A percentile compares a stretch with the other conserved stretches of the same genome.
These are phyloP conservation scores for Epirrhoe tristata DNA, from an alignment of 2,888 invertebrate genomes.

Conservation along the genomic window DNA sequence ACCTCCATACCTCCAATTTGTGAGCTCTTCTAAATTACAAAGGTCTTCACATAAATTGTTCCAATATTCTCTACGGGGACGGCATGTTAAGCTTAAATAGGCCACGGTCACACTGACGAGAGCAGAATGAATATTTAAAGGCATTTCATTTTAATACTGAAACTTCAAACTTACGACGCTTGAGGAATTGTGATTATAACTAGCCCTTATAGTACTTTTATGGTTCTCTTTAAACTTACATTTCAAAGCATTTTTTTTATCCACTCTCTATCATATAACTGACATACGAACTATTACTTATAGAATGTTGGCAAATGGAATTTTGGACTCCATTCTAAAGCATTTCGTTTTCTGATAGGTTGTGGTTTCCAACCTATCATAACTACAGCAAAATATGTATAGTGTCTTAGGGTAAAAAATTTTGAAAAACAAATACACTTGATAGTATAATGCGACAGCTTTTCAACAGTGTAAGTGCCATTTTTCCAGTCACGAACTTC, in stretches of 20 bases:
- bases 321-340: too few species aligned
- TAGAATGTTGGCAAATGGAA: too few species aligned
- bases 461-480: slow-evolving; percentile 48
- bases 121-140: slow-evolving; percentile 25
- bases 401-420: too few species aligned
- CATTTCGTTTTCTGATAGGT: too few species aligned
- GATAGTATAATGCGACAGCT: too few species aligned
- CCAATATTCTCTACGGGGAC: slow-evolving; percentile 78
- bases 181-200: neutral
- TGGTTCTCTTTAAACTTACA: too few species aligned
- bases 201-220: neutral
- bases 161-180: slow-evolving; percentile 7
- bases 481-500: slow-evolving; percentile 64
- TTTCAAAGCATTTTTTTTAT: too few species aligned
- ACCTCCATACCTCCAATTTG: slow-evolving; percentile 79
- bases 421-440: too few species aligned
- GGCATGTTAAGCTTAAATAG: slow-evolving; percentile 77
- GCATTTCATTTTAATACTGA: slow-evolving; percentile 11
- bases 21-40: slow-evolving; percentile 81
- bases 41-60: slow-evolving; percentile 83
- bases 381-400: too few species aligned
- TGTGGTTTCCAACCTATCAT: too few species aligned
- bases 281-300: too few species aligned
- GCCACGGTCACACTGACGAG: slow-evolving; percentile 57
- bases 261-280: too few species aligned